Evolutionary conservation across 2,113 vertebrate genomes (phyloP), one percentile per base, ranked within the genome.

Genomic region (Glareola pratincola): DNA sequence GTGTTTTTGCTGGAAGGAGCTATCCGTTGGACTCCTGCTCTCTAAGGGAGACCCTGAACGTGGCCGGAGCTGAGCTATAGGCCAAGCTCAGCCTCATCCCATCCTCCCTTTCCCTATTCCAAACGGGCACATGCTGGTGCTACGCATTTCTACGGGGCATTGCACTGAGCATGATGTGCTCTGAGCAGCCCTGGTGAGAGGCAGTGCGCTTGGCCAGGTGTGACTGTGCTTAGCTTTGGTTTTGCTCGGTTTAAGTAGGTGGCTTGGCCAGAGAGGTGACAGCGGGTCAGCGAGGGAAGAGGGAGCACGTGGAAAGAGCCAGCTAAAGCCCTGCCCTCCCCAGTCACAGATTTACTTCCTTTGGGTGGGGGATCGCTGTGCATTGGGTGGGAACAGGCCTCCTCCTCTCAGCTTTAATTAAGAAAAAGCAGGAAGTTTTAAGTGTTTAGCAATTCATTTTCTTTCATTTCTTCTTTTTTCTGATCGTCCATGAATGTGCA

Each of bases 161-260:
- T 1, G 1, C 10, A 5, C 12, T 0, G 2, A 64, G 22, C 2
- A 2, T 10, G 20, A 23, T 7, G 2, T 36, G 62, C 50, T 59
- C 36, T 1, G 4, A 36, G 41, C 74, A 59, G 63, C 39, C 23
- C 69, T 48, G 47, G 22, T 43, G 77, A 53, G 59, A 45, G 29
- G 14, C 4, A 2, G 4, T 9, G 73, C 29, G 14, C 24, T 59
- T 3, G 1, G 59, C 88, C 59, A 26, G 45, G 29, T 2, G 0
- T 54, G 48, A 6, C 51, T 66, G 26, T 10, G 32, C 15, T 39
- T 51, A 1, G 21, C 7, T 34, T 77, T 75, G 57, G 19, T 11
- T 48, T 26, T 37, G 26, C 18, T 57, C 20, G 22, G 13, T 60
- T 67, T 82, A 36, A 36, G 41, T 12, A 15, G 57, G 57, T 53